Evolutionary conservation across 2,888 invertebrate genomes (phyloP).

Genomic region (Mythimna lalbum): DNA sequence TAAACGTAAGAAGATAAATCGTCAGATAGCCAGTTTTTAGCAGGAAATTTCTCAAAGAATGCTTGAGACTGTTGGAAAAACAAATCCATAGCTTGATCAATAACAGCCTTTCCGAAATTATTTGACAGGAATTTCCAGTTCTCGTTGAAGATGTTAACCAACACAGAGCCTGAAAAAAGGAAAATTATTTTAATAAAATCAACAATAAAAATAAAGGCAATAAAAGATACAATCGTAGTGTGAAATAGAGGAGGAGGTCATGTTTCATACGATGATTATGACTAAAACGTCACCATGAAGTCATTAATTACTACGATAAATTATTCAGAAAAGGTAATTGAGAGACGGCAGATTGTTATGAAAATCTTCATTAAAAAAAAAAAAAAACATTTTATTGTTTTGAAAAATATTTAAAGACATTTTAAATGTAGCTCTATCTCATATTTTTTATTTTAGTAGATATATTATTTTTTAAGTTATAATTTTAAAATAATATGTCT

Average conservation of each 20-base stretch:
- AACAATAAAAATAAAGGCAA: background rate
- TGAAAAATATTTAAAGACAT: too few relatives aligned
- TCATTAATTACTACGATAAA: background rate
- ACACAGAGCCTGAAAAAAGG: constrained; percentile 36
- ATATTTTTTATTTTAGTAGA: too few relatives aligned
- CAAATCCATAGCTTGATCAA: constrained; percentile 19
- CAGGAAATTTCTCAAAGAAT: constrained; percentile 20
- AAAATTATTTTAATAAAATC: background rate
- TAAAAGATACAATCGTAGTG: background rate
- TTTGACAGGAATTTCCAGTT: constrained; percentile 41
- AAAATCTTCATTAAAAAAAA: too few relatives aligned
- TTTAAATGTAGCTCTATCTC: too few relatives aligned
- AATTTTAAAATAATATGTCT: too few relatives aligned
- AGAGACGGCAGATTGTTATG: background rate
- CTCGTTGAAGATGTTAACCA: constrained; percentile 53
- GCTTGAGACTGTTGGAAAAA: constrained; percentile 14
- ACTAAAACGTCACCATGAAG: too few relatives aligned
- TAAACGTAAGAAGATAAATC: constrained; percentile 48
- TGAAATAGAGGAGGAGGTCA: background rate
- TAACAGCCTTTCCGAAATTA: constrained; percentile 1
- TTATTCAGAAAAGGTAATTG: background rate
- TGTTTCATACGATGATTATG: background rate
- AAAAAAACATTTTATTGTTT: too few relatives aligned
- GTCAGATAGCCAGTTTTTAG: constrained; percentile 29
- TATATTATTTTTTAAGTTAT: too few relatives aligned